A percentile compares a stretch with the other conserved stretches of the same genome.
These are phyloP conservation scores for Thalassophryne amazonica DNA, from an alignment of 2,797 vertebrate species.

Conservation along the genomic window DNA sequence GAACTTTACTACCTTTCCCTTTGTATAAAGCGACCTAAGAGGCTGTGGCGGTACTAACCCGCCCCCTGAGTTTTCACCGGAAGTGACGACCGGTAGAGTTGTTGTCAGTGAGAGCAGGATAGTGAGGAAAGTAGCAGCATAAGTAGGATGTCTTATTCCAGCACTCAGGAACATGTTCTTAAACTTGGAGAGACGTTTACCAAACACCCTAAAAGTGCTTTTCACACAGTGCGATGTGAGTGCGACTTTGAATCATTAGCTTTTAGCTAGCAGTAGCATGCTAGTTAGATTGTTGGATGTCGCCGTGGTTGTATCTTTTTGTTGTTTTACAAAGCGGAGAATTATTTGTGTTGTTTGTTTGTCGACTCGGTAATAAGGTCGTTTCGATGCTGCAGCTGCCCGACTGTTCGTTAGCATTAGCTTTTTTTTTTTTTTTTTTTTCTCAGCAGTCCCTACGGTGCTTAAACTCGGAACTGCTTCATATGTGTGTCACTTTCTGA, in stretches of 20 bases:
- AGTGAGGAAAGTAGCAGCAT: constrained; percentile 73
- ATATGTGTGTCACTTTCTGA: too few relatives aligned
- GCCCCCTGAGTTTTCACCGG: too few relatives aligned
- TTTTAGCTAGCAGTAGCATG: constrained; percentile 34
- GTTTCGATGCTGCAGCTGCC: constrained; percentile 18
- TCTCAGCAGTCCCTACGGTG: too few relatives aligned
- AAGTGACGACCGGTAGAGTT: too few relatives aligned
- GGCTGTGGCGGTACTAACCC: too few relatives aligned
- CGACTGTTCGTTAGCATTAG: constrained; percentile 35
- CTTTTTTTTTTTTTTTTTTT: too few relatives aligned
- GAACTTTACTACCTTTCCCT: too few relatives aligned
- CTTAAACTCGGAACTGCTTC: too few relatives aligned
- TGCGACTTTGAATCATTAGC: constrained; percentile 23
- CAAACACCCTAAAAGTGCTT: constrained; percentile 90
- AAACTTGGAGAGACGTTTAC: constrained; percentile 93
- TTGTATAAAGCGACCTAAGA: too few relatives aligned
- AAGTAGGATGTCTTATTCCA: constrained; percentile 84
- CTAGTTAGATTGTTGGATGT: constrained; percentile 53
- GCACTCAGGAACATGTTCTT: constrained; percentile 87
- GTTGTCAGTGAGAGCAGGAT: too few relatives aligned
- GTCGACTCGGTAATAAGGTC: background rate
- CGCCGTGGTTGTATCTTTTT: accelerated
- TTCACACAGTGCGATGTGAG: constrained; percentile 97
- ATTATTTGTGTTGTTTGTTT: accelerated
- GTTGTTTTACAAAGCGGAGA: accelerated